Conservation (phyloP, 92 coral and sea anemone species). For the Umimayanthus kanabou region DNA sequence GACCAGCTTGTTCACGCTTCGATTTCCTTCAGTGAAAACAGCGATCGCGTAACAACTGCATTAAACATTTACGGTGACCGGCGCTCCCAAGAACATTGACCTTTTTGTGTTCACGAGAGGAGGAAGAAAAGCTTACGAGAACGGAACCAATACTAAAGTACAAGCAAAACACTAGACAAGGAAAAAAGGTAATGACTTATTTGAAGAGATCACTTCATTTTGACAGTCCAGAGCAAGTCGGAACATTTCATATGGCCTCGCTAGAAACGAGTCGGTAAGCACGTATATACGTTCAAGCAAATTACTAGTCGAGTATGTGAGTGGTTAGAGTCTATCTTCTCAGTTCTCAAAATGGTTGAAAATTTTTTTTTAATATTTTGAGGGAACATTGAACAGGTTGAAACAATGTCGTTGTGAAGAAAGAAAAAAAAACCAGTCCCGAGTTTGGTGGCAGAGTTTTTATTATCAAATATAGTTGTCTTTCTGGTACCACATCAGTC, state of each 20-base stretch:
- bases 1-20: conserved; percentile 31
- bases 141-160: conserved; percentile 1
- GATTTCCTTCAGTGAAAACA: background rate
- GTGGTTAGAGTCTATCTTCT: background rate
- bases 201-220: background rate
- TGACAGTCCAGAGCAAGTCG: background rate
- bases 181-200: background rate
- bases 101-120: conserved; percentile 4
- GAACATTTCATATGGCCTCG: conserved; percentile 3
- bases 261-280: background rate
- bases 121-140: background rate
- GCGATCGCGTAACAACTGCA: background rate
- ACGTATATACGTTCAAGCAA: background rate
- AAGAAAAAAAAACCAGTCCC: background rate
- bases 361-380: background rate
- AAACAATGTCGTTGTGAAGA: background rate
- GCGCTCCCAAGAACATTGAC: conserved; percentile 6
- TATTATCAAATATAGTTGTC: background rate
- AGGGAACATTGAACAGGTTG: background rate
- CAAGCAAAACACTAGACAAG: background rate
- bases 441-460: background rate
- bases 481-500: background rate
- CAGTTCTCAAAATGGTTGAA: background rate
- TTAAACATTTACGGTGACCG: conserved; percentile 22
- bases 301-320: background rate